Evolutionary conservation across 2,113 vertebrate species (phyloP).

Genomic region (Cyanoliseus patagonus): DNA sequence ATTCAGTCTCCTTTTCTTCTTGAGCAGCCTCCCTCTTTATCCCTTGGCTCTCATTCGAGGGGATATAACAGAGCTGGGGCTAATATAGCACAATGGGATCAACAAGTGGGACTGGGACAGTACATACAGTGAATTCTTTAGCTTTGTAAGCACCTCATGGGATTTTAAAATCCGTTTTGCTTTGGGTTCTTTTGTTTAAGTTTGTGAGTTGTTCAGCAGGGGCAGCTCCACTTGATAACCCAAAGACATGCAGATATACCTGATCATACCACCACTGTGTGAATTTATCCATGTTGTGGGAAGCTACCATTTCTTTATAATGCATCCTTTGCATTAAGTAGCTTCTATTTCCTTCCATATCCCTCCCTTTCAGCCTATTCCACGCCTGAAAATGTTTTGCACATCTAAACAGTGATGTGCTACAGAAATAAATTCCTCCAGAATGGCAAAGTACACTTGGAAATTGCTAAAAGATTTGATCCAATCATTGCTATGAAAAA

Average conservation of each 20-base stretch:
- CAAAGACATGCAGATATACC: neutral
- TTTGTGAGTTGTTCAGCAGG: neutral
- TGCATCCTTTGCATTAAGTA: neutral
- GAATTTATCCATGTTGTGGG: neutral
- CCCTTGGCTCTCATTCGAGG: neutral
- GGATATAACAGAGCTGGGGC: neutral
- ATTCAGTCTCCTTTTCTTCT: neutral
- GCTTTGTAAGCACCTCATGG: neutral
- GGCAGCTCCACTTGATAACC: neutral
- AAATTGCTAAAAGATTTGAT: neutral
- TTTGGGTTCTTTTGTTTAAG: neutral
- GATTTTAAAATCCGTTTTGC: neutral
- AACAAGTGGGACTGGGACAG: neutral
- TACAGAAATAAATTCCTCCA: neutral
- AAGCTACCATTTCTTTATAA: neutral
- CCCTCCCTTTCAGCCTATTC: neutral
- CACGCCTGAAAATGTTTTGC: neutral
- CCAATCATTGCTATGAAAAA: neutral
- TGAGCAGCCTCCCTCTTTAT: neutral
- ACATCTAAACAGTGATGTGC: neutral
- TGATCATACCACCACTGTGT: neutral
- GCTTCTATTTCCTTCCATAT: neutral
- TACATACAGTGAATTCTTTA: neutral
- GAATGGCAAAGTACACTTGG: neutral
- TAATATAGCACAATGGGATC: rapidly evolving